phyloP scores from a whole-genome alignment of 2,888 invertebrate genomes.

The Patella caerulea region DNA sequence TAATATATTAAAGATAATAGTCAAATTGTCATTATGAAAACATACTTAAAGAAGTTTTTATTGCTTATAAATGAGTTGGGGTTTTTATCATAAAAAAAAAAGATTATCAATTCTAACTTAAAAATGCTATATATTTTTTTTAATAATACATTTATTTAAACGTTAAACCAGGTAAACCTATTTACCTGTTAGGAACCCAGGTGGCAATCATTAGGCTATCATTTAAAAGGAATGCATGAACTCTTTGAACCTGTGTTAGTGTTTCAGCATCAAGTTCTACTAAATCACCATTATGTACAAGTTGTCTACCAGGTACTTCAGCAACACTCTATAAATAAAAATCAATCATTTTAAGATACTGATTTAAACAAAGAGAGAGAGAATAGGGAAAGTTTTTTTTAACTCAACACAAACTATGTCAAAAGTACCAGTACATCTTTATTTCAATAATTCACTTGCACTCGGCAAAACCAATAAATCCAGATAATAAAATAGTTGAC shows the following conservation, averaged over 20 bases:
- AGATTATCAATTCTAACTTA: background rate
- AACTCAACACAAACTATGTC: background rate
- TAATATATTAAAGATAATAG: background rate
- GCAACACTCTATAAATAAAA: conserved; percentile 77
- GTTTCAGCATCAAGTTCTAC: conserved; percentile 90
- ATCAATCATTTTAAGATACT: background rate
- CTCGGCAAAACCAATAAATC: no score
- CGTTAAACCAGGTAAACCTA: background rate
- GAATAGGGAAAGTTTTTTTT: background rate
- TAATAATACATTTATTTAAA: no score
- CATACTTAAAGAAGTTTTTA: background rate
- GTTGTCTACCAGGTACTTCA: conserved; percentile 82
- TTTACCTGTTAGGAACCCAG: conserved; percentile 68
- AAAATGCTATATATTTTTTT: background rate
- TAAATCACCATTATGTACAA: conserved; percentile 93
- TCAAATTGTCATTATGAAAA: background rate
- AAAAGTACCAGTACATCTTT: no score
- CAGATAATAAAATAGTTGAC: no score
- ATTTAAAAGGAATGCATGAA: conserved; percentile 92
- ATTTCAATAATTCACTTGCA: no score
- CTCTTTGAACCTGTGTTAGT: conserved; percentile 81
- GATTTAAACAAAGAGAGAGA: background rate
- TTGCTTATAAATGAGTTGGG: background rate
- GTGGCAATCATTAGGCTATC: conserved; percentile 91
- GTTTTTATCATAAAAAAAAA: background rate